phyloP scores from a whole-genome alignment of 2,888 invertebrate genomes.

The Ditula angustiorana region DNA sequence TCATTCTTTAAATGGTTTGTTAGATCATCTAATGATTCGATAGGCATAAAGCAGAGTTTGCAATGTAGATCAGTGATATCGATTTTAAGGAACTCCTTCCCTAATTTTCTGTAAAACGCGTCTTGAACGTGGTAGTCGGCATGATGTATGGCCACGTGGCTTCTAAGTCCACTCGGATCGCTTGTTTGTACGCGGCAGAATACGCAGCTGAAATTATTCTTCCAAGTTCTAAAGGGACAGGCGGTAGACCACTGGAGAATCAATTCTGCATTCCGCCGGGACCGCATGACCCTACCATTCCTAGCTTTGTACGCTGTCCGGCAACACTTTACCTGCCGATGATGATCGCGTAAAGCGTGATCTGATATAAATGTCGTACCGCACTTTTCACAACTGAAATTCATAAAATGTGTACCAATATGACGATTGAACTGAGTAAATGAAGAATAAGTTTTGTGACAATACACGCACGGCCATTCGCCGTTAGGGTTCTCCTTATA shows the following conservation, averaged over 20 bases:
- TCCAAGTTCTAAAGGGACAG: conserved; percentile 78
- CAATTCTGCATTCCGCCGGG: conserved; percentile 75
- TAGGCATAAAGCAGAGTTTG: conserved; percentile 71
- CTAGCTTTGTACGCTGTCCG: conserved; percentile 74
- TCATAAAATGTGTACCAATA: conserved; percentile 74
- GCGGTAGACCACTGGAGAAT: conserved; percentile 77
- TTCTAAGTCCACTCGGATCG: conserved; percentile 68
- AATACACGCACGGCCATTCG: conserved; percentile 72
- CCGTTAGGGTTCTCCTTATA: conserved; percentile 67
- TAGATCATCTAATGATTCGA: conserved; percentile 67
- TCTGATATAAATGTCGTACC: conserved; percentile 75
- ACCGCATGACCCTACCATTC: conserved; percentile 68
- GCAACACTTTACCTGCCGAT: conserved; percentile 75
- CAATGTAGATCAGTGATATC: conserved; percentile 79
- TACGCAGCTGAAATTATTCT: conserved; percentile 76
- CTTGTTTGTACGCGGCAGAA: conserved; percentile 76
- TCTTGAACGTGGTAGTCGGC: conserved; percentile 72
- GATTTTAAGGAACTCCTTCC: conserved; percentile 76
- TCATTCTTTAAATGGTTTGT: conserved; percentile 72
- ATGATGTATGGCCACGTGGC: conserved; percentile 69
- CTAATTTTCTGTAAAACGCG: conserved; percentile 78
- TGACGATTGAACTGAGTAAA: conserved; percentile 75
- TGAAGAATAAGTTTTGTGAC: conserved; percentile 63
- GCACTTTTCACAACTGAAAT: conserved; percentile 75
- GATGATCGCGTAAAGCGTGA: conserved; percentile 72